Evolutionary conservation across 2,797 vertebrate species (phyloP), one percentile per base, ranked within the genome.

Genomic region (Fundulus diaphanus): DNA sequence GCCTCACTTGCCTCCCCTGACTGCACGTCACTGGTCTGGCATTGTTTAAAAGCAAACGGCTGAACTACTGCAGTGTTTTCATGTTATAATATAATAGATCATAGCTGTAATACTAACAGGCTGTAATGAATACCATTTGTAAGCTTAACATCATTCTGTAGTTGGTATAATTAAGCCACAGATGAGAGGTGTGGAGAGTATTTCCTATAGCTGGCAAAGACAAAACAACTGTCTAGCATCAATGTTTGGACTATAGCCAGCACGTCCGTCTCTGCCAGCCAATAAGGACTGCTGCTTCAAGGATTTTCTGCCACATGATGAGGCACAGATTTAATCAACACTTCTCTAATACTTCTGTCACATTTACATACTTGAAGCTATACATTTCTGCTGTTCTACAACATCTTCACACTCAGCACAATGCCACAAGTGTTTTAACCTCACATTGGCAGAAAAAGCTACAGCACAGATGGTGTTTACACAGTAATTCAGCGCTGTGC

Each of bases 201-300:
- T 70, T 78, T 77, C 27, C 22, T 24, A 22, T 29, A 57, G 67
- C 74, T 59, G 29, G 68, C 51, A 71, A 77, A 82, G 67, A 75
- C 56, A 76, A 79, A 84, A 83, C 72, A 82, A 71, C 76, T 78
- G 76, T 71, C 77, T 73, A 57, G 69, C 74, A 20, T 76, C 69
- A 66, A 66, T 3, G 24, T 66, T 66, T 66, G 8, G 22, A 72
- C 72, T 33, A 82, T 54, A 70, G 73, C 57, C 0, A 3, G 42
- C 24, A 0, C 56, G 27, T 46, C 29, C 18, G 15, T 40, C 29
- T 73, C 31, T 0, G 11, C 69, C 77, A 69, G 27, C 73, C 31
- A 16, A 54, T 63, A 12, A 65, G 7, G 18, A 63, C 12, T 65
- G 22, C n/a, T 33, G 18, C 33, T 44, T 70, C 33, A 74, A 74